Conservation (phyloP, 2,797 vertebrate genomes). For the Nyctalus aviator region DNA sequence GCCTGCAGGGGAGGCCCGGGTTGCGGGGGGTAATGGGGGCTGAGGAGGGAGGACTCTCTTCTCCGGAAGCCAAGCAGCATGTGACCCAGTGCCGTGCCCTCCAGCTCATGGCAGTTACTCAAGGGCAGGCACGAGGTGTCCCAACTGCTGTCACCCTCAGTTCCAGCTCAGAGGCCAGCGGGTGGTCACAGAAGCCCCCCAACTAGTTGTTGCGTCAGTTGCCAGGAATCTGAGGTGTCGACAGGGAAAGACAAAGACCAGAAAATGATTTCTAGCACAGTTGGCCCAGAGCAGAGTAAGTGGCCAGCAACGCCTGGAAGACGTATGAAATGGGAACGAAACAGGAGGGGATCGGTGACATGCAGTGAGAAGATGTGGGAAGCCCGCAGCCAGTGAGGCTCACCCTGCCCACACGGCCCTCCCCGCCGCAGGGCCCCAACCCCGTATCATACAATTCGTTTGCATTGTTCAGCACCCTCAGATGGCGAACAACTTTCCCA, state of each 20-base stretch:
- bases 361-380: slow-evolving; percentile 81
- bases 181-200: neutral
- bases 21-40: too few relatives aligned
- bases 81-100: neutral
- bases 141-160: neutral
- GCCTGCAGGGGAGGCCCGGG: neutral
- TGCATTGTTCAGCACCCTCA: neutral
- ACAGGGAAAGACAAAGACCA: slow-evolving; percentile 70
- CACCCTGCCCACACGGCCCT: neutral
- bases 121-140: neutral
- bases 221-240: neutral
- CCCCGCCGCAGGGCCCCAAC: too few relatives aligned
- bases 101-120: neutral
- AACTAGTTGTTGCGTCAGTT: neutral
- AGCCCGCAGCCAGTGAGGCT: slow-evolving; percentile 72
- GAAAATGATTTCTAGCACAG: slow-evolving; percentile 74
- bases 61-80: neutral
- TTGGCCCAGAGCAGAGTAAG: slow-evolving; percentile 78
- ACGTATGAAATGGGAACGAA: slow-evolving; percentile 86
- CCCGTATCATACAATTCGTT: neutral
- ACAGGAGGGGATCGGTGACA: slow-evolving; percentile 85
- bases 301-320: slow-evolving; percentile 81
- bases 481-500: accelerated
- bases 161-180: neutral
- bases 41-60: neutral